Evolutionary conservation across 2,888 invertebrate genomes (phyloP).

Genomic region (Hypsopygia costalis): DNA sequence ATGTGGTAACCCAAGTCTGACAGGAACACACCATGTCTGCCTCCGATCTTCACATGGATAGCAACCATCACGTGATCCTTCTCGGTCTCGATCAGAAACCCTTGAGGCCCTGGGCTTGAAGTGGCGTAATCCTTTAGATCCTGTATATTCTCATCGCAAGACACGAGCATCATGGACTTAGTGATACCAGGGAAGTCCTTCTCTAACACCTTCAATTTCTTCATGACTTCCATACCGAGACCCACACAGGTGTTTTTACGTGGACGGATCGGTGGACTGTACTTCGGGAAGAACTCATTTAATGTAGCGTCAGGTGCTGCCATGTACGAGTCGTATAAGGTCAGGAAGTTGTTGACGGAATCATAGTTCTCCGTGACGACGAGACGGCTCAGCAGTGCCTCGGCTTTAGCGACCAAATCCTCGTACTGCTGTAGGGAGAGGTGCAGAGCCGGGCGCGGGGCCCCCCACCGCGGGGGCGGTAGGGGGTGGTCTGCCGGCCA

Average conservation of each 20-base stretch:
- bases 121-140: slow-evolving; percentile 82
- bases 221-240: slow-evolving; percentile 90
- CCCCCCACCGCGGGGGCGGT: slow-evolving; percentile 71
- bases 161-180: slow-evolving; percentile 86
- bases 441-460: slow-evolving; percentile 81
- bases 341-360: slow-evolving; percentile 92
- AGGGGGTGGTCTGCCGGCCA: slow-evolving; percentile 76
- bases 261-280: slow-evolving; percentile 90
- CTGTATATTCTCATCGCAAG: slow-evolving; percentile 92
- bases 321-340: slow-evolving; percentile 84
- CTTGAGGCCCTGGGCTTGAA: slow-evolving; percentile 80
- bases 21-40: slow-evolving; percentile 88
- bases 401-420: slow-evolving; percentile 90
- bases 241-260: slow-evolving; percentile 95
- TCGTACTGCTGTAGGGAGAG: slow-evolving; percentile 90
- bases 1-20: slow-evolving; percentile 96
- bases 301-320: slow-evolving; percentile 84
- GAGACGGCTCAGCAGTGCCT: slow-evolving; percentile 90
- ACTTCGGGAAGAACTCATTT: slow-evolving; percentile 89
- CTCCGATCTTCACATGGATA: slow-evolving; percentile 86
- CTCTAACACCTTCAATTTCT: slow-evolving; percentile 81
- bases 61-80: slow-evolving; percentile 94
- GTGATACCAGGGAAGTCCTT: slow-evolving; percentile 85
- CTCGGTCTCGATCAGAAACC: slow-evolving; percentile 85
- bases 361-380: slow-evolving; percentile 94